A percentile compares a stretch with the other conserved stretches of the same genome.
Conservation (phyloP, 2,797 vertebrate species). For the Rhadinocentrus ornatus region DNA sequence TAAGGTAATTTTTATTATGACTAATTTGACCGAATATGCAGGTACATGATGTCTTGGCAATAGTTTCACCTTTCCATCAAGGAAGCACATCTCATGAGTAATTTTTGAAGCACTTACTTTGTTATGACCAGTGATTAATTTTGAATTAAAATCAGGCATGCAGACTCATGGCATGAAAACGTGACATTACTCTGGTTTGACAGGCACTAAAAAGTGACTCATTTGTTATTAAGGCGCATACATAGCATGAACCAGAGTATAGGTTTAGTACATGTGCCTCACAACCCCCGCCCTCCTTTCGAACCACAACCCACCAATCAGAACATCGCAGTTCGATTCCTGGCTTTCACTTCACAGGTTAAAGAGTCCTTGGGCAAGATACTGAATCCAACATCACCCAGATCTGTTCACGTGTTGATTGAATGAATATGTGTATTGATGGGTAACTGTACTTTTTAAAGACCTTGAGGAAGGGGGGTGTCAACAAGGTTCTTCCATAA, state of each 20-base stretch:
- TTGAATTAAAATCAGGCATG: not conserved
- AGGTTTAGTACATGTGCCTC: not conserved
- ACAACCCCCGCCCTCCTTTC: too few species aligned
- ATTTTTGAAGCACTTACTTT: not conserved
- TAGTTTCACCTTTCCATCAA: not conserved
- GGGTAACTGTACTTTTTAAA: too few species aligned
- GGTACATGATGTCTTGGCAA: not conserved
- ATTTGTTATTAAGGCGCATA: constrained; percentile 2
- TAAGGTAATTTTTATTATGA: not conserved
- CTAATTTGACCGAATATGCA: not conserved
- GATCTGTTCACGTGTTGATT: not conserved
- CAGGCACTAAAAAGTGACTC: not conserved
- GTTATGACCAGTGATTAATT: too few species aligned
- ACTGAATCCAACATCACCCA: not conserved
- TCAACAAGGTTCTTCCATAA: too few species aligned
- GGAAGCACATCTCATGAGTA: too few species aligned
- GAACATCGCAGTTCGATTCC: not conserved
- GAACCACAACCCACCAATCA: not conserved
- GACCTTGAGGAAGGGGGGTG: too few species aligned
- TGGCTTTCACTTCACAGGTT: not conserved
- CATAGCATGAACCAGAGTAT: not conserved
- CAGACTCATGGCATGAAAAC: not conserved
- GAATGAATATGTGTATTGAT: not conserved
- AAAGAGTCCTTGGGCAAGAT: not conserved
- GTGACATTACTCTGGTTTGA: not conserved